Evolutionary conservation across 2,797 vertebrate genomes (phyloP).

Genomic region (Strix occidentalis): DNA sequence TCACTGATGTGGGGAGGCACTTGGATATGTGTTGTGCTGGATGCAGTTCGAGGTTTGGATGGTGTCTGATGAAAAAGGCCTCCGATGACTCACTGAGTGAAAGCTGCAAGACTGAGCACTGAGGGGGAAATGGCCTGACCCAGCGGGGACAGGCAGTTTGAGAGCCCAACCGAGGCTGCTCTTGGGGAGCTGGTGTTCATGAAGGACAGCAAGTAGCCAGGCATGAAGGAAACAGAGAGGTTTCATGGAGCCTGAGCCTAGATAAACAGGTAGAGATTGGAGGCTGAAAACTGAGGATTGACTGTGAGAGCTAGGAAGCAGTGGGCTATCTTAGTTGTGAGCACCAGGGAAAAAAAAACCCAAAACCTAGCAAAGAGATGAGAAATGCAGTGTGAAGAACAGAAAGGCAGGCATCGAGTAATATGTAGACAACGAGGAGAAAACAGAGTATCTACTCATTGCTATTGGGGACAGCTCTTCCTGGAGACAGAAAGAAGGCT

Average conservation of each 20-base stretch:
- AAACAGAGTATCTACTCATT: not conserved
- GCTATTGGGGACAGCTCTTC: not conserved
- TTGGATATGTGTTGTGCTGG: not conserved
- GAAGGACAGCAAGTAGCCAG: not conserved
- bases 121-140: not conserved
- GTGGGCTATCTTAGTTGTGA: not conserved
- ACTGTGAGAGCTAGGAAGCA: not conserved
- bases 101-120: not conserved
- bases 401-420: not conserved
- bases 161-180: not conserved
- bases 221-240: not conserved
- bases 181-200: accelerated
- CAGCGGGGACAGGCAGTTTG: not conserved
- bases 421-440: not conserved
- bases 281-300: not conserved
- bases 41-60: not conserved
- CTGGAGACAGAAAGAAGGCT: not conserved
- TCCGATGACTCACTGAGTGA: not conserved
- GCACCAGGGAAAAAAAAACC: not conserved
- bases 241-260: not conserved
- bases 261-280: not conserved
- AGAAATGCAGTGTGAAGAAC: not conserved
- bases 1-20: not conserved
- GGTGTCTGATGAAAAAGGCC: not conserved
- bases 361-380: not conserved